Evolutionary conservation across 1,140 invertebrate species (phyloP), one percentile per base, ranked within the genome.

Genomic region (Heliconius hermathena): DNA sequence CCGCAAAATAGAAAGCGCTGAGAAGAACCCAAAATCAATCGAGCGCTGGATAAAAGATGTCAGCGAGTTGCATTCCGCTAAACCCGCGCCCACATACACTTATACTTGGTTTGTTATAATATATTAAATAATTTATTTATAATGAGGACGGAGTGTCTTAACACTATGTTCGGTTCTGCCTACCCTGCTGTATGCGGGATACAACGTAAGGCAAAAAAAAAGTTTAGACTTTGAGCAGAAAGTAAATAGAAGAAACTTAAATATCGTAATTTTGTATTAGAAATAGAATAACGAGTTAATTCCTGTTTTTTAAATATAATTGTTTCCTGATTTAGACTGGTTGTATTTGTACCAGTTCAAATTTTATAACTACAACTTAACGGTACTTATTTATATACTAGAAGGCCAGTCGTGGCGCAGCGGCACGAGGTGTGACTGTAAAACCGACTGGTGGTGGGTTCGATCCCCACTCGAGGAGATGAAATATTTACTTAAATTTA

Each of bases 41-140:
- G 98, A 99, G 76, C 97, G 97, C 80, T 99, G 98, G 98, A 98
- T 99, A 76, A 97, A 97, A 81, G 98, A 98, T 89, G 98, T 99
- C 73, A 97, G 96, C 84, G 97, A 99, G 85, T 92, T 99, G 77
- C 98, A 99, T 87, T 95, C 97, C 81, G 97, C 96, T 49, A 98
- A 98, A 94, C 98, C 98, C 49, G 96, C 97, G 49, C 97, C 97
- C 1, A 97, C 97, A 18, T 97, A 99, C 49, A 96, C 97, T 81
- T 97, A 99, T 86, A 96, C 96, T 29, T 97, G 96, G 97, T 97
- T 94, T 95, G 95, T 91, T 57, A 66, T 29, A 29, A 66, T 16
- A 26, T 66, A 29, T 22, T 22, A 22, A n/a, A 72, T 57, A 36
- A 73, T 33, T 71, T 71, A 11, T 36, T 36, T 36, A 36, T 36